Conservation (phyloP, 2,797 vertebrate genomes). For the Coccyzus lansbergi region DNA sequence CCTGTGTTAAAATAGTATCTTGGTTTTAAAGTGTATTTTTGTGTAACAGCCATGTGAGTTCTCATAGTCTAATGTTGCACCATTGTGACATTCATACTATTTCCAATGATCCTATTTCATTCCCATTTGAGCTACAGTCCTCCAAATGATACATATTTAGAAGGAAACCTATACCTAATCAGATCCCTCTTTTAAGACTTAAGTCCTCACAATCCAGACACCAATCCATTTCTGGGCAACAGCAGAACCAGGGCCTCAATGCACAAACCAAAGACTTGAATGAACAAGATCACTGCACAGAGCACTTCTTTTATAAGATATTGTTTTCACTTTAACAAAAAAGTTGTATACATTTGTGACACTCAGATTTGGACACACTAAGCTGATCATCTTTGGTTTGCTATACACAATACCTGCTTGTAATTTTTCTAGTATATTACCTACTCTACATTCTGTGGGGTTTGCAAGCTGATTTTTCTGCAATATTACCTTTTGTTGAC, state of each 20-base stretch:
- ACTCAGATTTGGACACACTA: neutral
- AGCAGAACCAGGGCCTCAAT: neutral
- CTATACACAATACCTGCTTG: neutral
- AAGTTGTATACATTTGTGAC: neutral
- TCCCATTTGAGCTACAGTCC: neutral
- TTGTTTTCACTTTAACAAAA: neutral
- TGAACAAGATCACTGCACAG: neutral
- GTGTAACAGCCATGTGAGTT: neutral
- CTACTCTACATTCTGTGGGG: neutral
- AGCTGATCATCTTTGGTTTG: neutral
- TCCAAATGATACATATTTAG: neutral
- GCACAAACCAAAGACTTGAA: neutral
- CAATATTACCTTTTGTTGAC: neutral
- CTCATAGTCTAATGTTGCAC: neutral
- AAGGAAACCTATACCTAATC: neutral
- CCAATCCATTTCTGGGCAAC: neutral
- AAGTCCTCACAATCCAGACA: neutral
- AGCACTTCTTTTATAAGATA: neutral
- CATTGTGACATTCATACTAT: neutral
- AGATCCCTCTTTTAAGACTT: neutral
- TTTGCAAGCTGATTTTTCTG: neutral
- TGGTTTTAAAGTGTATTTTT: neutral
- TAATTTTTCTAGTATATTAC: neutral
- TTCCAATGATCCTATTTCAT: neutral
- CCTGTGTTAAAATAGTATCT: neutral